phyloP scores from a whole-genome alignment of 2,113 vertebrate genomes.

The Noturus placidus region DNA sequence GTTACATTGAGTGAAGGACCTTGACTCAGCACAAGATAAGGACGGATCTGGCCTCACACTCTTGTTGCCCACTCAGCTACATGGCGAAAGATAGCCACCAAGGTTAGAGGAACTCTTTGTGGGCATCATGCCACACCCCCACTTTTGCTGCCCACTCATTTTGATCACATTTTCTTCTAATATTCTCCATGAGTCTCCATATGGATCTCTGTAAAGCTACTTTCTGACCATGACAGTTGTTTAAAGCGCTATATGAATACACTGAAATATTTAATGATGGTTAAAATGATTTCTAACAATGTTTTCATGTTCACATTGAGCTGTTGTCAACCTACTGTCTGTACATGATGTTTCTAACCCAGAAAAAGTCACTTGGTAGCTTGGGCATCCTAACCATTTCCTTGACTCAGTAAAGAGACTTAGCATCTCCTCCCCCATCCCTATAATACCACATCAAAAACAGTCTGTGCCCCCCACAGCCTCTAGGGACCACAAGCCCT shows the following conservation, averaged over 20 bases:
- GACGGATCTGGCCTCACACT: constrained; percentile 19
- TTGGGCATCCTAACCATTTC: constrained; percentile 11
- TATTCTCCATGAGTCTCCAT: neutral
- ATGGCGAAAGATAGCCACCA: neutral
- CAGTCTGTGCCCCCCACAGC: constrained; percentile 18
- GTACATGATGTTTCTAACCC: constrained; percentile 2
- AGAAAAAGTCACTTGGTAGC: neutral
- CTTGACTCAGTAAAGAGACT: constrained; percentile 4
- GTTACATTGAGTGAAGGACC: neutral
- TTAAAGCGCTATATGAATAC: neutral
- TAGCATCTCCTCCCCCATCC: neutral
- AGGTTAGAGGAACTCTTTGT: constrained; percentile 22
- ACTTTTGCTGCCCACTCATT: neutral
- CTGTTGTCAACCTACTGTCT: neutral
- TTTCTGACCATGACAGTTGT: neutral
- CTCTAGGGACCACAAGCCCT: constrained; percentile 31
- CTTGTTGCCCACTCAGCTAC: neutral
- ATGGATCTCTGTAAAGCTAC: neutral
- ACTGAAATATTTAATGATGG: neutral
- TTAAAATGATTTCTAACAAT: neutral
- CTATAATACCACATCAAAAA: constrained; percentile 38
- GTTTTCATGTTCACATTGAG: neutral
- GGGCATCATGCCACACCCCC: constrained; percentile 14
- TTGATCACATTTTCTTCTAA: constrained; percentile 27
- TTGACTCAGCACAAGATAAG: constrained; percentile 1